Evolutionary conservation across 1,140 invertebrate genomes (phyloP).

Genomic region (Lordiphosa collinella): DNA sequence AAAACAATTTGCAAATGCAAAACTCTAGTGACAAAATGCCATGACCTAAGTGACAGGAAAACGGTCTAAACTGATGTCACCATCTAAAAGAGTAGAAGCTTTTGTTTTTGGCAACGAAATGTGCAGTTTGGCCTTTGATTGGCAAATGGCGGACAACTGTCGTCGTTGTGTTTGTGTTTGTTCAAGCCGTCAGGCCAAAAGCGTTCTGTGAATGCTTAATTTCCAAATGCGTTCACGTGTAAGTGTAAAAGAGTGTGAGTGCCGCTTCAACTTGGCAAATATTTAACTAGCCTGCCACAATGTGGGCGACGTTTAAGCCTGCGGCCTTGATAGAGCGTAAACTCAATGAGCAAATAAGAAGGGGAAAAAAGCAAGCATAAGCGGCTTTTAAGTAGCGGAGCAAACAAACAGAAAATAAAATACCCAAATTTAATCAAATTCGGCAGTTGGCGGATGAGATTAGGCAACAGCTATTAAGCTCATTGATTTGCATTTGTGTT

Average conservation of each 20-base stretch:
- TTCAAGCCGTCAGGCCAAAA: slow-evolving; percentile 19
- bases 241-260: slow-evolving; percentile 22
- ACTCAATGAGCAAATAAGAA: slow-evolving; percentile 34
- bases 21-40: background rate
- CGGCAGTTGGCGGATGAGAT: background rate
- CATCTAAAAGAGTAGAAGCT: background rate
- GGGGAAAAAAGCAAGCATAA: slow-evolving; percentile 7
- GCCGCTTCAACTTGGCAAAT: slow-evolving; percentile 11
- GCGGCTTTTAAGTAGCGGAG: background rate
- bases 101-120: slow-evolving; percentile 30
- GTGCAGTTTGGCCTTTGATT: slow-evolving; percentile 34
- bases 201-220: slow-evolving; percentile 70
- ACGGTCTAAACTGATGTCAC: too few species aligned
- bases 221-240: slow-evolving; percentile 48
- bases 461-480: too few species aligned
- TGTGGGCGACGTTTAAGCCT: background rate
- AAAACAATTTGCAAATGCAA: background rate
- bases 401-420: background rate
- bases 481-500: too few species aligned
- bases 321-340: slow-evolving; percentile 8
- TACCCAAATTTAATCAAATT: background rate
- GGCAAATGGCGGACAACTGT: slow-evolving; percentile 36
- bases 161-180: slow-evolving; percentile 19
- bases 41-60: too few species aligned
- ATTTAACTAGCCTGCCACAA: background rate